These are phyloP conservation scores for Orientallactaga bullata DNA, from an alignment of 2,113 vertebrate species.

Conservation along the genomic window DNA sequence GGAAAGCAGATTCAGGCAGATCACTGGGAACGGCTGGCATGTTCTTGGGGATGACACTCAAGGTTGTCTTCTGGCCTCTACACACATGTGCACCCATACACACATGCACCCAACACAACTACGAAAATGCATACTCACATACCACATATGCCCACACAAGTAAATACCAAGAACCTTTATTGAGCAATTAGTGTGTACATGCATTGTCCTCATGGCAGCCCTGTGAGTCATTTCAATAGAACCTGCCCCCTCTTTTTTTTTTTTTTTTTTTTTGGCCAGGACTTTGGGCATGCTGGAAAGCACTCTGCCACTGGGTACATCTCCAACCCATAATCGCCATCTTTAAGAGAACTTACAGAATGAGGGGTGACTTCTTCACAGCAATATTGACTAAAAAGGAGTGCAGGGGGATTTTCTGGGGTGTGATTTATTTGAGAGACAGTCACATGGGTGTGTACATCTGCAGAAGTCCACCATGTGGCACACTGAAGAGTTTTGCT, in stretches of 20 bases:
- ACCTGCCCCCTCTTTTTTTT: not conserved
- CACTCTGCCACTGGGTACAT: not conserved
- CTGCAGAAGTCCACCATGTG: not conserved
- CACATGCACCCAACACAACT: too few species aligned
- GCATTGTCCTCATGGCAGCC: not conserved
- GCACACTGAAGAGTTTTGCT: not conserved
- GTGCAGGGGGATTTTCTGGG: not conserved
- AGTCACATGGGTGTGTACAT: not conserved
- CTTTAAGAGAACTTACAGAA: constrained; percentile 1
- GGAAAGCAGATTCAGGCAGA: too few species aligned
- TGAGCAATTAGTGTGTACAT: too few species aligned
- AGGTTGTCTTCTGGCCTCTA: too few species aligned
- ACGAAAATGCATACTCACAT: too few species aligned
- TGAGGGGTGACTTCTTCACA: not conserved
- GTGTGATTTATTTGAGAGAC: too few species aligned
- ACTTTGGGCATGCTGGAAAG: not conserved
- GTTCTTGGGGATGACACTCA: too few species aligned
- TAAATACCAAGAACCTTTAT: not conserved
- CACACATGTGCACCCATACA: too few species aligned
- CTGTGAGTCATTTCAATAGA: not conserved
- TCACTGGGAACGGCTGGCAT: too few species aligned
- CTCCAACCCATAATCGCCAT: not conserved
- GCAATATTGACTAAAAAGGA: not conserved
- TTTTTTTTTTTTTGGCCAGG: not conserved
- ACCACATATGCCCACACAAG: too few species aligned